phyloP scores from a whole-genome alignment of 2,797 vertebrate species.

The Atherinosoma microstoma region DNA sequence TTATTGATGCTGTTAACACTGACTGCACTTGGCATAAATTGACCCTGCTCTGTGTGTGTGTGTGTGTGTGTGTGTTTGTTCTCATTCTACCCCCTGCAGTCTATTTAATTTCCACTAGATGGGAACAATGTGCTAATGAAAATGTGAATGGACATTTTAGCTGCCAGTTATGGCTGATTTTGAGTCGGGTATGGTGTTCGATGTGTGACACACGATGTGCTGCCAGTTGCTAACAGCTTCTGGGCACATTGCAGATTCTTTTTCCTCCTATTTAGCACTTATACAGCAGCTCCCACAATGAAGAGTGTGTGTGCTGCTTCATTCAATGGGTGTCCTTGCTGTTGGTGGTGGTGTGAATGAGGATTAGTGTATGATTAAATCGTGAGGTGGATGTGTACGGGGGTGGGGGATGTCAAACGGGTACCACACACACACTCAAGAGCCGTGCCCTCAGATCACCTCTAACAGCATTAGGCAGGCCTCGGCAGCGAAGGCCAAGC shows the following conservation, averaged over 20 bases:
- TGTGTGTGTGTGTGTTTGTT: constrained; percentile 8
- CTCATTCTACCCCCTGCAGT: constrained; percentile 37
- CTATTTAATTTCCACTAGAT: constrained; percentile 56
- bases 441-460: constrained; percentile 46
- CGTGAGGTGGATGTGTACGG: constrained; percentile 38
- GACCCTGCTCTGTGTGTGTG: background rate
- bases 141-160: background rate
- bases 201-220: constrained; percentile 17
- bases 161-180: background rate
- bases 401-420: constrained; percentile 22
- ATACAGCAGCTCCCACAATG: background rate
- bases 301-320: constrained; percentile 3
- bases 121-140: constrained; percentile 46
- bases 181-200: background rate
- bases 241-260: background rate
- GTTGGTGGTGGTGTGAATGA: constrained; percentile 37
- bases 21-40: constrained; percentile 11
- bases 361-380: constrained; percentile 49
- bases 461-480: constrained; percentile 64
- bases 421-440: constrained; percentile 18
- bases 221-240: background rate
- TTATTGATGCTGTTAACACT: constrained; percentile 44
- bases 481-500: constrained; percentile 46
- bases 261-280: background rate
- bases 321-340: constrained; percentile 26